Base-by-base conservation (phyloP, 2,797 vertebrate species). In the Crotalus adamanteus region DNA sequence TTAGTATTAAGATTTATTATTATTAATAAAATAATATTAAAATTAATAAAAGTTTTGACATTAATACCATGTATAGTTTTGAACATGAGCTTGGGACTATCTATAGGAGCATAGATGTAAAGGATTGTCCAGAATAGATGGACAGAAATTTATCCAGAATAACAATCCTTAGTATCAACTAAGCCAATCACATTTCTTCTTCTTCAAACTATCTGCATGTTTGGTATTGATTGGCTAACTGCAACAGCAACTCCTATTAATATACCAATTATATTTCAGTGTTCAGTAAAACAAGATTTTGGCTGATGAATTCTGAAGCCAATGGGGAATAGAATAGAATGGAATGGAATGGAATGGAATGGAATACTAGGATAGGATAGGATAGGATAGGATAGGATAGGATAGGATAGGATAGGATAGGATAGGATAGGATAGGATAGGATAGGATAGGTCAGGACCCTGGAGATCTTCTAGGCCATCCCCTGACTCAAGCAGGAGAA, bases 321-420 rank as follows among this genome's bases (percentile, higher is more conserved):
- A 42, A 42, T 78, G 3, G 37, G 7, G 7, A 13, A 42, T 42
- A 9, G 51, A 51, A 51, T 51, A 1, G 51, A 8, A 9, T 8
- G 0, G 51, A 9, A 9, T 1, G 1, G 51, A 9, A 9, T 8
- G 1, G 51, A 9, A 9, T 8, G 37, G 1, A n/a, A n/a, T n/a
- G n/a, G n/a, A n/a, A n/a, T n/a, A n/a, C n/a, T n/a, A n/a, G n/a
- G n/a, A n/a, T n/a, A 1, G 1, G 51, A 9, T 8, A 5, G 51
- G 51, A 51, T 51, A 51, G 47, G 47, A 47, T 47, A 51, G 47
- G 47, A 51, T 51, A 51, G 51, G 51, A 51, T 7, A 51, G 51
- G 51, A 53, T 2, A 53, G 51, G 51, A 53, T 8, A 53, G 51
- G 51, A 53, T 8, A 53, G 51, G 51, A 53, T 8, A 53, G 51